A percentile compares a stretch with the other conserved stretches of the same genome.
Conservation (phyloP, 2,113 vertebrate genomes). For the Corythaeola cristata region DNA sequence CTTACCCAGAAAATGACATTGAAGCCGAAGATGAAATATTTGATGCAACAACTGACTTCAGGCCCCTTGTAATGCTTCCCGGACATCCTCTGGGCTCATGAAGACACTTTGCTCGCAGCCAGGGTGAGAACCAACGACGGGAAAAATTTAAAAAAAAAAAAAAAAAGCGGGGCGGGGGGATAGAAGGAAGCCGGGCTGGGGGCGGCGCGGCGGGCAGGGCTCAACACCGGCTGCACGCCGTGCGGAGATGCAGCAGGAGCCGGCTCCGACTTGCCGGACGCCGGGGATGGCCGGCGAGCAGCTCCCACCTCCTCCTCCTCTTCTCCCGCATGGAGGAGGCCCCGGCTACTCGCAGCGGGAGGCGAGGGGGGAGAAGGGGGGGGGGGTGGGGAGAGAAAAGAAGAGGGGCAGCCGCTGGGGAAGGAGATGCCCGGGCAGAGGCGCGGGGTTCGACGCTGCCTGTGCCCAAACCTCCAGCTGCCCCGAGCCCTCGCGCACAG, state of each 20-base stretch:
- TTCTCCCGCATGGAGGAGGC: conserved; percentile 44
- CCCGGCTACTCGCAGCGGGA: neutral
- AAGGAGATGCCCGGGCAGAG: neutral
- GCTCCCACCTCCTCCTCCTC: conserved; percentile 37
- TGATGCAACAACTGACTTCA: conserved; percentile 99
- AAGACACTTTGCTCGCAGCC: conserved; percentile 57
- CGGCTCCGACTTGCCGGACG: neutral
- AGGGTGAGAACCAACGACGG: neutral
- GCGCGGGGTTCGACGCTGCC: neutral
- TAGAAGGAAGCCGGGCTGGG: too few relatives aligned
- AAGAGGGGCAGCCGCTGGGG: neutral
- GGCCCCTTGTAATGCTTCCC: conserved; percentile 98
- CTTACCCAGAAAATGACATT: conserved; percentile 99
- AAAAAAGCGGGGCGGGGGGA: too few relatives aligned
- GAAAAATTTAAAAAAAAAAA: neutral
- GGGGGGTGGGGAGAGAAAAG: too few relatives aligned
- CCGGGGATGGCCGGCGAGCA: conserved; percentile 31
- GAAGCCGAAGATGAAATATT: conserved; percentile 99
- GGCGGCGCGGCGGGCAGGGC: neutral
- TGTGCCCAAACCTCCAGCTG: too few relatives aligned
- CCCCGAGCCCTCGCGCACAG: too few relatives aligned
- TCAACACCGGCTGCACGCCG: neutral
- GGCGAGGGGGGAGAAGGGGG: neutral
- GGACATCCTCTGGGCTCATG: conserved; percentile 88
- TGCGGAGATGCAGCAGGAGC: neutral